Base-by-base conservation (phyloP, 2,888 invertebrate species). In the Sepiola atlantica region DNA sequence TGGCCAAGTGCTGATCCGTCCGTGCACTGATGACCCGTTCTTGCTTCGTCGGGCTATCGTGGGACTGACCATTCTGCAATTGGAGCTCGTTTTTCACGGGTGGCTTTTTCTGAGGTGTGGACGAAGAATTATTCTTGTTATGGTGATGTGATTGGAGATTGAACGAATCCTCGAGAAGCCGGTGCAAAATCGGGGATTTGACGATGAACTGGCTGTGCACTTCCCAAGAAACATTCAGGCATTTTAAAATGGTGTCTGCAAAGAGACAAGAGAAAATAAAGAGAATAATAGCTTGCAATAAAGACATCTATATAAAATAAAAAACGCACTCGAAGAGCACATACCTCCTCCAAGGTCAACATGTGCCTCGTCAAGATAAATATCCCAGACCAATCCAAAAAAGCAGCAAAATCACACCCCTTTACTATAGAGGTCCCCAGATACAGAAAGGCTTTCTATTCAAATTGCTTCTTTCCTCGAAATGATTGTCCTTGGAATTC, bases 161-260 rank as follows among this genome's bases (percentile, higher is more conserved):
- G 3, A n/a, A 10, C 12, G 77, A 14, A n/a, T n/a, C 1, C 77
- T 77, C 77, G 1, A 77, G 14, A n/a, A 77, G 77, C n/a, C 18
- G n/a, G 14, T n/a, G n/a, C n/a, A 77, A 32, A 32, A n/a, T n/a
- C 32, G 77, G 77, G 32, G 97, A 96, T 95, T 97, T 97, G 94
- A 96, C 96, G 28, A 97, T 94, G 95, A 96, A 96, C 1, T 96
- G 96, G 14, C 97, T 95, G 94, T 97, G 97, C 16, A 97, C 95
- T 95, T 97, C 97, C 97, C 97, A 97, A 95, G 96, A 96, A 95
- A 96, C 96, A 18, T 95, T 96, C 57, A 97, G 94, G 94, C 97
- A 96, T 35, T 96, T 95, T 94, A 97, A 94, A 61, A 97, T 91
- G 14, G 97, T 96, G 96, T 97, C 97, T 97, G 95, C 18, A 95